A percentile compares a stretch with the other conserved stretches of the same genome.
These are phyloP conservation scores for Zaprionus lachaisei DNA, from an alignment of 1,140 invertebrate genomes.

Conservation along the genomic window DNA sequence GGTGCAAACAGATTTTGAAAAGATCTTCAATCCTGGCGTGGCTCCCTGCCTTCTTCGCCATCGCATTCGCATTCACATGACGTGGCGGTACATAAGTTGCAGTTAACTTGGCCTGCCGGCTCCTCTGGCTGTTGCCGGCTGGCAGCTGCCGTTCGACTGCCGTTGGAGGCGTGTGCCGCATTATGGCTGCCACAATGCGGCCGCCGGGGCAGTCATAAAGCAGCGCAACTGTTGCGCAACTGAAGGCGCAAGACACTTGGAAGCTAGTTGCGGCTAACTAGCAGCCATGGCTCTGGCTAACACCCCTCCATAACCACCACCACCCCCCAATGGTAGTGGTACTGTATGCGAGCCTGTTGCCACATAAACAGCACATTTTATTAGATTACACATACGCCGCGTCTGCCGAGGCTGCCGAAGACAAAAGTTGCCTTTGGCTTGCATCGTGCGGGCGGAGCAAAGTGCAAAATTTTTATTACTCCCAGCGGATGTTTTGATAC, in stretches of 20 bases:
- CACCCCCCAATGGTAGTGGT: no score
- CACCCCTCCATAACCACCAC: neutral
- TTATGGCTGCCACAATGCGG: slow-evolving; percentile 37
- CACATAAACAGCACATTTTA: slow-evolving; percentile 82
- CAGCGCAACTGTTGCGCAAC: slow-evolving; percentile 50
- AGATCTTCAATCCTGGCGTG: neutral
- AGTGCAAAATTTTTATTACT: slow-evolving; percentile 83
- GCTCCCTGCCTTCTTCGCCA: neutral
- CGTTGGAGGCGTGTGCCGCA: slow-evolving; percentile 8
- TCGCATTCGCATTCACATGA: neutral
- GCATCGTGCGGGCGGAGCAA: slow-evolving; percentile 51
- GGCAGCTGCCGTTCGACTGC: neutral
- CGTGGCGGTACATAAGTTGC: slow-evolving; percentile 47
- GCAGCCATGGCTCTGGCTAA: slow-evolving; percentile 24
- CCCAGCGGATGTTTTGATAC: slow-evolving; percentile 81
- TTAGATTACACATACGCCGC: slow-evolving; percentile 80
- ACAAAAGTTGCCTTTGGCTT: slow-evolving; percentile 38
- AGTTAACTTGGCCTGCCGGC: slow-evolving; percentile 41
- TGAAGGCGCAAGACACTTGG: slow-evolving; percentile 43
- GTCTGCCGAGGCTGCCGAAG: slow-evolving; percentile 46
- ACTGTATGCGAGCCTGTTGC: slow-evolving; percentile 61
- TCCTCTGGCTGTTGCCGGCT: neutral
- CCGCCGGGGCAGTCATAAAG: slow-evolving; percentile 44
- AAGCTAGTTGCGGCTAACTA: slow-evolving; percentile 51
- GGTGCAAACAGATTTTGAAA: neutral